phyloP scores from a whole-genome alignment of 2,888 invertebrate species.

The Anthrax anthrax region DNA sequence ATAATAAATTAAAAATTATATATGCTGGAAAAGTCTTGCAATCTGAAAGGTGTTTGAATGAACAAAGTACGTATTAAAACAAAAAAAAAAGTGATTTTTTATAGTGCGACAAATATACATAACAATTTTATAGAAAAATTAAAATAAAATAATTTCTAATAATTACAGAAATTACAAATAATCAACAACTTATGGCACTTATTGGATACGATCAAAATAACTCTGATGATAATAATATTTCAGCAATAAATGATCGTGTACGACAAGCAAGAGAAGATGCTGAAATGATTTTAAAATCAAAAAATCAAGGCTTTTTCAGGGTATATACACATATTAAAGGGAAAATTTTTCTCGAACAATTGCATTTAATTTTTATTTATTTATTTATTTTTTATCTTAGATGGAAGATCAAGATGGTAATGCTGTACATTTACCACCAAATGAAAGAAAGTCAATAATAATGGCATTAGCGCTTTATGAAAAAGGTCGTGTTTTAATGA shows the following conservation, averaged over 20 bases:
- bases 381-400: conserved; percentile 31
- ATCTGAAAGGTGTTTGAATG: not conserved
- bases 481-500: conserved; percentile 56
- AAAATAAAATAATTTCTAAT: too few species aligned
- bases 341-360: too few species aligned
- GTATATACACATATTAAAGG: not conserved
- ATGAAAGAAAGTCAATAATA: conserved; percentile 53
- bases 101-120: too few species aligned
- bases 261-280: conserved; percentile 42
- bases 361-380: not conserved
- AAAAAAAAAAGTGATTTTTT: too few species aligned
- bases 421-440: conserved; percentile 50
- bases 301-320: conserved; percentile 14
- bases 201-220: conserved; percentile 33
- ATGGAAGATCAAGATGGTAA: conserved; percentile 68
- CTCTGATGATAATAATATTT: conserved; percentile 33
- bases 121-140: too few species aligned
- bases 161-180: conserved; percentile 42
- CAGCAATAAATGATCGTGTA: conserved; percentile 42
- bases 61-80: conserved; percentile 3
- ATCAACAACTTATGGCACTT: conserved; percentile 51
- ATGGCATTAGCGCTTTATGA: conserved; percentile 69
- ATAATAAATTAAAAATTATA: conserved; percentile 49
- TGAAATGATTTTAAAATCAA: conserved; percentile 36
- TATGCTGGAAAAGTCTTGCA: conserved; percentile 4